phyloP scores from a whole-genome alignment of 2,113 vertebrate species.

The Equus przewalskii region DNA sequence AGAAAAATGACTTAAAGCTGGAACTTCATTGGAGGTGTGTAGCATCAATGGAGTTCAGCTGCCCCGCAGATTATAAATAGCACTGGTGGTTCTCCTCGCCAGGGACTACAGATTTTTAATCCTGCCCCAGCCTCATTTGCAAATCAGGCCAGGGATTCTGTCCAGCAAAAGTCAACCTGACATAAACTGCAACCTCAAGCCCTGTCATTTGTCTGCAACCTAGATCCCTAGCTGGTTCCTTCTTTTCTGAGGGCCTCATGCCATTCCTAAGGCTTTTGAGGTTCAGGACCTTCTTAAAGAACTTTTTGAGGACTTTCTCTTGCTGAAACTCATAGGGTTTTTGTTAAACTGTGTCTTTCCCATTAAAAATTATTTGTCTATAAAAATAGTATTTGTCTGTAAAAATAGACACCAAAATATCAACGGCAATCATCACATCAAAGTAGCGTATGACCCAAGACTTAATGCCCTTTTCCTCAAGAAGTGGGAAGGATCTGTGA shows the following conservation, averaged over 20 bases:
- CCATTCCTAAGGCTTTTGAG: background rate
- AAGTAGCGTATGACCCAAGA: background rate
- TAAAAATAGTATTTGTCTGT: background rate
- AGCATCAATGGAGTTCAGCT: background rate
- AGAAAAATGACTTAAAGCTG: background rate
- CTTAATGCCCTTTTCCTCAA: background rate
- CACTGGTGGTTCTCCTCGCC: background rate
- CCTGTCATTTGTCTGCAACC: background rate
- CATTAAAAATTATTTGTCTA: background rate
- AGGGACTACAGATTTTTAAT: background rate
- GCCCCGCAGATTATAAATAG: background rate
- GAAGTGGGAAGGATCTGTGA: background rate
- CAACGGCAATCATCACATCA: background rate
- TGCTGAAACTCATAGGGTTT: background rate
- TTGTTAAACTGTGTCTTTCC: background rate
- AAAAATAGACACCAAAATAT: background rate
- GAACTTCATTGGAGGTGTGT: background rate
- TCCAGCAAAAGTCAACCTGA: background rate
- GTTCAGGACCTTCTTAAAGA: background rate
- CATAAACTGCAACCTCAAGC: background rate
- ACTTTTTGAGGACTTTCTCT: background rate
- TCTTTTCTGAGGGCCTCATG: background rate
- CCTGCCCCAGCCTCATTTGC: background rate
- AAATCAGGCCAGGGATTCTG: background rate
- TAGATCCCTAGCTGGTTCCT: background rate